Evolutionary conservation across 2,113 vertebrate genomes (phyloP), one percentile per base, ranked within the genome.

Genomic region (Neoarius graeffei): DNA sequence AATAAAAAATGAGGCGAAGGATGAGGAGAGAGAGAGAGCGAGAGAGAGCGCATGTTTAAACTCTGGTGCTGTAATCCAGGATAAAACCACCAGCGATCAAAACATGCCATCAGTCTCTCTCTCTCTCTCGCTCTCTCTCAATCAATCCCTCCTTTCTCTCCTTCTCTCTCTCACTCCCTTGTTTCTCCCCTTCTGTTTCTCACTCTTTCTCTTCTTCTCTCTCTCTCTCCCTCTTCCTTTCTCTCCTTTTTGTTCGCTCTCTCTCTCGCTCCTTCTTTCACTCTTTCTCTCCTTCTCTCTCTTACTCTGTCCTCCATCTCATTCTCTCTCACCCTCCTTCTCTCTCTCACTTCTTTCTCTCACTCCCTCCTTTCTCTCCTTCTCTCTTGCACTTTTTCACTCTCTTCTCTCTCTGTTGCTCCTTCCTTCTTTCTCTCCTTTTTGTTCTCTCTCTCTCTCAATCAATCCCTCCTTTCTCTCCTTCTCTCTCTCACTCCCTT

Each of bases 41-140:
- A 14, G 57, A 88, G 71, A 87, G 88, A 88, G 83, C 83, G 87
- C 80, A 71, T 71, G 84, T 87, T 59, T 91, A 90, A 91, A 93
- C 88, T 91, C 86, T 83, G 86, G 83, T 89, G 89, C 94, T 94
- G 94, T 93, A 93, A 92, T 90, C 87, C 77, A 83, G 93, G 93
- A 95, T 95, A 95, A 35, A 87, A 92, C 88, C 89, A 88, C 90
- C 91, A 92, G n/a, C 91, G 92, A 92, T 94, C 92, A 91, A 94
- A 93, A 93, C 93, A 93, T 92, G 90, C 92, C 91, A 92, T 93
- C 93, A 91, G 89, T 64, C 19, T 56, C 4, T 11, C 83, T 20
- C 52, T 90, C 23, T 73, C 83, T 89, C 67, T 54, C 52, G 3
- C 52, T 54, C 52, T 54, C 52, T 54, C 52, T 54, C 35, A 1